phyloP scores from a whole-genome alignment of 2,113 vertebrate species.

The Ranitomeya imitator region DNA sequence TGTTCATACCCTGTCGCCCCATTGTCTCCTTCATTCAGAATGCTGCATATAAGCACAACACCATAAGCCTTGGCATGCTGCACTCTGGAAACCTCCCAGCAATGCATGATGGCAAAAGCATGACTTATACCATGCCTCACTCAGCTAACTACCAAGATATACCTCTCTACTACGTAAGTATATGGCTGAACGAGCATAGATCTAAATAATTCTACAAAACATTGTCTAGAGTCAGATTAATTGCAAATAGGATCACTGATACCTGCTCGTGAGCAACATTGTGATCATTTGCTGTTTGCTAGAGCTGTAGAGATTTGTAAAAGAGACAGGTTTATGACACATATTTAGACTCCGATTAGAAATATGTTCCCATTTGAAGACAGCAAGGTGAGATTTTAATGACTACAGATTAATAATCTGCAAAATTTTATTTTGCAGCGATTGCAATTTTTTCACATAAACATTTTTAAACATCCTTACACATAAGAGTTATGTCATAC shows the following conservation, averaged over 20 bases:
- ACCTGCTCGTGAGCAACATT: background rate
- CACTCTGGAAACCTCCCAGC: constrained; percentile 95
- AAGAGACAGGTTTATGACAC: no score
- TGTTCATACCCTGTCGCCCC: constrained; percentile 90
- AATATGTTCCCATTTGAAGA: background rate
- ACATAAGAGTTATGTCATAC: background rate
- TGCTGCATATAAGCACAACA: constrained; percentile 99
- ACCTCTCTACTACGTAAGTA: constrained; percentile 85
- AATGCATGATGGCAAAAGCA: constrained; percentile 95
- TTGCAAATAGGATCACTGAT: background rate
- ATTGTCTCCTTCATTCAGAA: constrained; percentile 99
- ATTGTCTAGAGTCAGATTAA: background rate
- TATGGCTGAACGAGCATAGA: constrained; percentile 68
- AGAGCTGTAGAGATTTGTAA: no score
- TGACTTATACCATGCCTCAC: constrained; percentile 99
- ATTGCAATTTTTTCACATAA: no score
- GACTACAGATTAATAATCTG: no score
- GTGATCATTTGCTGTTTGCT: background rate
- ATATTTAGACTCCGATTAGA: no score
- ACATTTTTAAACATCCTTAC: background rate
- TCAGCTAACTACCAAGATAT: constrained; percentile 99
- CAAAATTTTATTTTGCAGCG: no score
- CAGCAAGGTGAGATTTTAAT: background rate
- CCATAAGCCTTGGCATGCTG: constrained; percentile 99
- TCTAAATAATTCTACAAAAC: constrained; percentile 33